phyloP scores from a whole-genome alignment of 1,140 invertebrate genomes.

The Conus ventricosus region DNA sequence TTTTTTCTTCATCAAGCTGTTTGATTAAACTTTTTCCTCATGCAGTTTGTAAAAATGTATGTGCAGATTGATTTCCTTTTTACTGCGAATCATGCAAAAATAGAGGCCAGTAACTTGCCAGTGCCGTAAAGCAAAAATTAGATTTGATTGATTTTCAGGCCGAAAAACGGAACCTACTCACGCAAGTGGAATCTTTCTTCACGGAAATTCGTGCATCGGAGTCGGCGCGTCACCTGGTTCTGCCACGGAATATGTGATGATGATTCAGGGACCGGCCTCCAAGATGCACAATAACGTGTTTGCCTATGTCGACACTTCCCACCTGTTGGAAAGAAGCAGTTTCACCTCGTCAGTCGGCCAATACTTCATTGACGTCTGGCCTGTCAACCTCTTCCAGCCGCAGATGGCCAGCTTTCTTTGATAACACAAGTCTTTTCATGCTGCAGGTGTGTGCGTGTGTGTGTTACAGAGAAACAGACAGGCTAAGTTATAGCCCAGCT shows the following conservation, averaged over 20 bases:
- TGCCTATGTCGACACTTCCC: constrained; percentile 94
- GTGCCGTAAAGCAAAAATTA: not conserved
- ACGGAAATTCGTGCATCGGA: constrained; percentile 62
- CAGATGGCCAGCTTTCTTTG: constrained; percentile 74
- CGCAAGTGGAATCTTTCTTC: constrained; percentile 58
- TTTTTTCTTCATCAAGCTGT: too few species aligned
- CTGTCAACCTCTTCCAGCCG: constrained; percentile 77
- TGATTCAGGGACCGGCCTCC: constrained; percentile 86
- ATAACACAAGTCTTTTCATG: constrained; percentile 91
- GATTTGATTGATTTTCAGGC: not conserved
- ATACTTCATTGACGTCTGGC: constrained; percentile 96
- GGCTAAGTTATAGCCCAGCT: too few species aligned
- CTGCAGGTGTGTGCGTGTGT: constrained; percentile 75
- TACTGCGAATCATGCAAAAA: too few species aligned
- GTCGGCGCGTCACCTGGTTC: constrained; percentile 66
- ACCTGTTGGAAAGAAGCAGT: constrained; percentile 81
- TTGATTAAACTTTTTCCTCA: too few species aligned
- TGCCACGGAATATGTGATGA: constrained; percentile 87
- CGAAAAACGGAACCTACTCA: constrained; percentile 33
- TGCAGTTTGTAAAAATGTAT: too few species aligned
- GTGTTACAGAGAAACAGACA: too few species aligned
- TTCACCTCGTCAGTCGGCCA: constrained; percentile 60
- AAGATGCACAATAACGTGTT: constrained; percentile 96
- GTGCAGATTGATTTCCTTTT: too few species aligned
- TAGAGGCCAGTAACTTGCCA: not conserved